A percentile compares a stretch with the other conserved stretches of the same genome.
phyloP scores from a whole-genome alignment of 2,888 invertebrate species.

The Clepsis dumicolana region DNA sequence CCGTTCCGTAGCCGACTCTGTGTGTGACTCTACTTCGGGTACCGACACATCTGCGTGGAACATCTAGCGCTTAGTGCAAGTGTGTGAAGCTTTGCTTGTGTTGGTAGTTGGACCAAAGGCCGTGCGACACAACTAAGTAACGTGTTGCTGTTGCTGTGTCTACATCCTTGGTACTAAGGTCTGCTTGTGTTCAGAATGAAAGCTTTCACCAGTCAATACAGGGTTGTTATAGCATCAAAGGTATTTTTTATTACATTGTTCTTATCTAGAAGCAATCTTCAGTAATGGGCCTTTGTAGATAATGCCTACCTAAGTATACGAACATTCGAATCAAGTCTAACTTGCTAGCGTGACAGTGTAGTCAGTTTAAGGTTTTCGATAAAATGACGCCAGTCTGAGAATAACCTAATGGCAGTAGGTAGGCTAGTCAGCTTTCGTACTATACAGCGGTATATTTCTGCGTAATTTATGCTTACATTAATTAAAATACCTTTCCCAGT shows the following conservation, averaged over 20 bases:
- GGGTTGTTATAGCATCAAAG: background rate
- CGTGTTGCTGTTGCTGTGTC: background rate
- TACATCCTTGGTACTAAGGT: background rate
- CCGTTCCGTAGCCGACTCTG: conserved; percentile 53
- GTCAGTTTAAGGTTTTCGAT: background rate
- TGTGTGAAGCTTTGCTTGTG: conserved; percentile 27
- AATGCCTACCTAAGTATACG: too few species aligned
- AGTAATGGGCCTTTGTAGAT: too few species aligned
- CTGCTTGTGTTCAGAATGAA: conserved; percentile 1
- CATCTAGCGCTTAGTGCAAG: conserved; percentile 73
- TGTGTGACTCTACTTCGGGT: conserved; percentile 69
- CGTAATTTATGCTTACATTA: background rate
- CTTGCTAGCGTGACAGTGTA: background rate
- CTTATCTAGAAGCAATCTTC: too few species aligned
- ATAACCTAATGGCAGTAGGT: background rate
- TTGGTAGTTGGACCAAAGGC: background rate
- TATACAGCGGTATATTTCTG: background rate
- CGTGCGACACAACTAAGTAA: background rate
- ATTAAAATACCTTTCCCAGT: conserved; percentile 8
- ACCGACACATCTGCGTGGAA: conserved; percentile 80
- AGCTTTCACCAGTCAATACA: background rate
- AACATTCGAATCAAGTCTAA: too few species aligned
- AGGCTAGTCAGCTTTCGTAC: background rate
- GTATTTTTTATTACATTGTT: background rate
- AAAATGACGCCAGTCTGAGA: background rate